A percentile compares a stretch with the other conserved stretches of the same genome.
These are phyloP conservation scores for Elymnias hypermnestra DNA, from an alignment of 1,140 invertebrate species.

Conservation along the genomic window DNA sequence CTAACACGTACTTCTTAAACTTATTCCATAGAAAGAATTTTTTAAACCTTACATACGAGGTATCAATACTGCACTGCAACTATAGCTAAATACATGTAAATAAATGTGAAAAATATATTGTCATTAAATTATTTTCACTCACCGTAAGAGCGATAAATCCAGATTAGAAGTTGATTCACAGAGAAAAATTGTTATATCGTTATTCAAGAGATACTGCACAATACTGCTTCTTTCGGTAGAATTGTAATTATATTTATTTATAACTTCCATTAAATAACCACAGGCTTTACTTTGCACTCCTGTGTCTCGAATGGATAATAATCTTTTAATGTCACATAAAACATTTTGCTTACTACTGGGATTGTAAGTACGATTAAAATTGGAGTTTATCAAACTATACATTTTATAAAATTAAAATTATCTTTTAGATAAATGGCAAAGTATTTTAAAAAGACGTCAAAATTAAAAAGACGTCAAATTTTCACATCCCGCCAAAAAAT, in stretches of 20 bases:
- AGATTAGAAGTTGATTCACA: conserved; percentile 65
- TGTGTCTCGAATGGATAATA: conserved; percentile 54
- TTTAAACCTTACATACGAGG: too few species aligned
- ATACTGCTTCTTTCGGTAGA: conserved; percentile 40
- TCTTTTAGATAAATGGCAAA: too few species aligned
- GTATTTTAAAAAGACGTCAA: too few species aligned
- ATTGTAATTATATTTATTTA: conserved; percentile 43
- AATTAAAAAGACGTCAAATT: too few species aligned
- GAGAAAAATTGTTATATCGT: conserved; percentile 60
- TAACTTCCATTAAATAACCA: conserved; percentile 52
- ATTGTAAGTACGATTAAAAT: conserved; percentile 58
- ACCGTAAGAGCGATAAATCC: conserved; percentile 58
- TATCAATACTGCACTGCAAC: too few species aligned
- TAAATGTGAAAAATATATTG: too few species aligned
- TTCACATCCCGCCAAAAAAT: too few species aligned
- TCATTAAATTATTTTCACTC: conserved; percentile 17
- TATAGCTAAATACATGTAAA: too few species aligned
- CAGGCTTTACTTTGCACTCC: conserved; percentile 56
- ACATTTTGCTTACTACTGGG: conserved; percentile 59
- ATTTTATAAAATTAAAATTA: conserved; percentile 22
- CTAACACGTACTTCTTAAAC: too few species aligned
- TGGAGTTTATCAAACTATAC: conserved; percentile 52
- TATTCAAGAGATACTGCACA: conserved; percentile 58
- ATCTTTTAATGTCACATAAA: conserved; percentile 55
- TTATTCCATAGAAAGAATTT: too few species aligned